A percentile compares a stretch with the other conserved stretches of the same genome.
Evolutionary conservation across 2,797 vertebrate species (phyloP).

Genomic region (Rallus crepitans): DNA sequence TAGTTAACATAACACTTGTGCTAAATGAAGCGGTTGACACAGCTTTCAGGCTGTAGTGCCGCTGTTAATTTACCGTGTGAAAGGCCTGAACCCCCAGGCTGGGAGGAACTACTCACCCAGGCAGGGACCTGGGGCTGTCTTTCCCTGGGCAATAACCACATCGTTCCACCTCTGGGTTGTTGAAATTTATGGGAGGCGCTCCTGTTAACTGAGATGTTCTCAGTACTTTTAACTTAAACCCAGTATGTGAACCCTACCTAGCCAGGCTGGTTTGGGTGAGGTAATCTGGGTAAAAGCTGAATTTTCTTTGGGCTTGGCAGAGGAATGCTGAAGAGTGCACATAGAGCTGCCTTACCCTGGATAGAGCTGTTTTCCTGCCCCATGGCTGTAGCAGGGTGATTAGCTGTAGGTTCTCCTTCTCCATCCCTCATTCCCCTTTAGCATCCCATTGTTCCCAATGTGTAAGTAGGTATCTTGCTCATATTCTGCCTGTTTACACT

Average conservation of each 20-base stretch:
- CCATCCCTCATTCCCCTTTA: not conserved
- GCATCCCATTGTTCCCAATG: not conserved
- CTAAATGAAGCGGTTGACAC: conserved; percentile 74
- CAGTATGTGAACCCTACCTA: not conserved
- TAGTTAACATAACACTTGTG: conserved; percentile 75
- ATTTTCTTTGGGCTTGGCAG: not conserved
- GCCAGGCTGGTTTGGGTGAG: not conserved
- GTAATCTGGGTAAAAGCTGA: not conserved
- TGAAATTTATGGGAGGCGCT: not conserved
- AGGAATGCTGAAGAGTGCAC: not conserved
- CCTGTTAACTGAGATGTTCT: not conserved
- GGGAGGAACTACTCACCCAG: not conserved
- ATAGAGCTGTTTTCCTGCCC: not conserved
- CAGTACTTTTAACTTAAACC: not conserved
- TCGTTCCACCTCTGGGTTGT: not conserved
- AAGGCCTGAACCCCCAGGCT: conserved; percentile 30
- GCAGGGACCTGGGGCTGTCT: not conserved
- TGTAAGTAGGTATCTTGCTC: not conserved
- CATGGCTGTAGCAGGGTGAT: accelerated
- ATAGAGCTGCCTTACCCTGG: not conserved
- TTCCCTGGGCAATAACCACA: not conserved
- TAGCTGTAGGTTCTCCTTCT: not conserved
- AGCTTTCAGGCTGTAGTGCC: conserved; percentile 63
- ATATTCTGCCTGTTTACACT: not conserved
- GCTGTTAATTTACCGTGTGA: conserved; percentile 64